Evolutionary conservation across 2,888 invertebrate genomes (phyloP), one percentile per base, ranked within the genome.

Genomic region (Dusona sp.): DNA sequence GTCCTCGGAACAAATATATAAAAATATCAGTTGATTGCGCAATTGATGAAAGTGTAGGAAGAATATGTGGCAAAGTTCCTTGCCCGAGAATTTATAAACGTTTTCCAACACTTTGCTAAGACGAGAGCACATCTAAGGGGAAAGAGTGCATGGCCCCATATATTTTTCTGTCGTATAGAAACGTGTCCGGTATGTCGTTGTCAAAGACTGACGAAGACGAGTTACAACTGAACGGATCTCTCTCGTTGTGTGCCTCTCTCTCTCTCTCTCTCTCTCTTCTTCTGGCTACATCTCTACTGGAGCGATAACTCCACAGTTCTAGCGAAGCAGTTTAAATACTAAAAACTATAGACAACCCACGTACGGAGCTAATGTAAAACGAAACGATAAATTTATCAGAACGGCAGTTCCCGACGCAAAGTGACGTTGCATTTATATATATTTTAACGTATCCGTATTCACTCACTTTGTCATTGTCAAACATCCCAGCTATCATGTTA

Each of bases 201-300:
- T 83, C 64, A 67, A 83, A 73, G 79, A 64, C 79, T 82, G 86
- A 86, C 84, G 77, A 88, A 88, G 84, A 82, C 86, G 77, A 84
- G 84, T 82, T 86, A 74, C 84, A 84, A 88, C 61, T 51, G 54
- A n/a, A 70, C 64, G 72, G 33, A 51, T 73, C 74, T 61, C 51
- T 38, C 38, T 7, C 7, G 38, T 38, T n/a, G n/a, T n/a, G n/a
- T n/a, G n/a, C n/a, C n/a, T n/a, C n/a, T n/a, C 8, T 64, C 51
- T n/a, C 22, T 51, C 19, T 51, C 51, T 51, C 4, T 51, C 51
- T n/a, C 6, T 57, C 25, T 25, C 25, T n/a, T 72, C 29, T 70
- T 48, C 65, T 22, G n/a, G 64, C 48, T 64, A 16, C 67, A 33
- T 25, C 25, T 54, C 51, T 25, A 25, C 19, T 36, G 64, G 42